Conservation (phyloP, 2,888 invertebrate species). For the Bimastos eiseni region DNA sequence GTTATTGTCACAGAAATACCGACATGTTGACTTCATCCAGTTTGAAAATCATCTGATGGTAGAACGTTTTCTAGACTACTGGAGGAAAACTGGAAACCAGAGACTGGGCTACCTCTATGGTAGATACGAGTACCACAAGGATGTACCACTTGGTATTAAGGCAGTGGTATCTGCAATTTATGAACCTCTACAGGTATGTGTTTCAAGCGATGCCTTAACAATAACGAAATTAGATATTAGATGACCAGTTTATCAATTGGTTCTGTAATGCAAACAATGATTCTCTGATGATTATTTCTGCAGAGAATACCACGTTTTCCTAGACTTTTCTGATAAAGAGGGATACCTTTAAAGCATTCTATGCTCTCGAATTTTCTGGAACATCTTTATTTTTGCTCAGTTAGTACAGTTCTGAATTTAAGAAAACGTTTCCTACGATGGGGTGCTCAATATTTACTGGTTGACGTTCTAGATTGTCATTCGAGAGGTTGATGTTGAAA, state of each 20-base stretch:
- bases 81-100: conserved; percentile 87
- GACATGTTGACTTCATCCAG: conserved; percentile 94
- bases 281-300: background rate
- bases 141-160: conserved; percentile 86
- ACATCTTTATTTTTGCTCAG: background rate
- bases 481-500: no score
- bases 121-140: conserved; percentile 84
- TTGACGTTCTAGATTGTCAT: no score
- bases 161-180: conserved; percentile 91
- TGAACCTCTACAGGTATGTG: conserved; percentile 85
- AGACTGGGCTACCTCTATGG: conserved; percentile 91
- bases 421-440: no score
- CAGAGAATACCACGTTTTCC: background rate
- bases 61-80: conserved; percentile 93
- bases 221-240: background rate
- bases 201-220: background rate
- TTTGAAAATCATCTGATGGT: conserved; percentile 94
- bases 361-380: background rate
- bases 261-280: background rate
- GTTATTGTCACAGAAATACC: conserved; percentile 72
- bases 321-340: background rate
- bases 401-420: background rate
- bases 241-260: background rate
- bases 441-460: no score
- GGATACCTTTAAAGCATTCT: background rate